These are phyloP conservation scores for Diaphora mendica DNA, from an alignment of 2,888 invertebrate species.

Conservation along the genomic window DNA sequence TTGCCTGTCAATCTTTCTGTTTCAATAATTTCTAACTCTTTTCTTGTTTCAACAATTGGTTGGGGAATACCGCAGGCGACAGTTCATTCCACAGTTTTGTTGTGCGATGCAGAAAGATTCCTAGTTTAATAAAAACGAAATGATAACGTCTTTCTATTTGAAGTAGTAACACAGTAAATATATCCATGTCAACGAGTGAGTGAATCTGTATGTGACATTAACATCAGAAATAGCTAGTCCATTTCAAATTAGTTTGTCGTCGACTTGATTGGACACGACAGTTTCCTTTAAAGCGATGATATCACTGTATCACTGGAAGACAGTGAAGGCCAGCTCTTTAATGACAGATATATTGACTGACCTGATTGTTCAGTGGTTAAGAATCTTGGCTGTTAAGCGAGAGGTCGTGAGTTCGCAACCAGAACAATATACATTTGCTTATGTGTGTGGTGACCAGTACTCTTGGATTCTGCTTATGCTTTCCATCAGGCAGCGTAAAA, in stretches of 20 bases:
- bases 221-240: conserved; percentile 3
- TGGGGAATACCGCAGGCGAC: too few relatives aligned
- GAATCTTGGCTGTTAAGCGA: neutral
- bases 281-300: conserved; percentile 17
- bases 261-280: conserved; percentile 12
- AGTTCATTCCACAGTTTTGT: too few relatives aligned
- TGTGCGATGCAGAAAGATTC: too few relatives aligned
- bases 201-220: conserved; percentile 10
- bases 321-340: neutral
- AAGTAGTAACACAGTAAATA: neutral
- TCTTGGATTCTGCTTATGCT: too few relatives aligned
- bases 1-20: too few relatives aligned
- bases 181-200: conserved; percentile 8
- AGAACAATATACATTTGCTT: too few relatives aligned
- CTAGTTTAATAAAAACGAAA: too few relatives aligned
- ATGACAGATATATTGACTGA: neutral
- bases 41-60: too few relatives aligned
- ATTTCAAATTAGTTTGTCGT: conserved; percentile 11
- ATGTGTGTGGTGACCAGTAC: too few relatives aligned
- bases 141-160: too few relatives aligned
- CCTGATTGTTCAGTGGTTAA: neutral
- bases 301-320: conserved; percentile 11
- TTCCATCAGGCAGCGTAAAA: too few relatives aligned
- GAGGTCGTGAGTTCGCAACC: neutral
- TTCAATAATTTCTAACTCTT: too few relatives aligned